Base-by-base conservation (phyloP, 2,797 vertebrate genomes). In the Gastrophryne carolinensis region DNA sequence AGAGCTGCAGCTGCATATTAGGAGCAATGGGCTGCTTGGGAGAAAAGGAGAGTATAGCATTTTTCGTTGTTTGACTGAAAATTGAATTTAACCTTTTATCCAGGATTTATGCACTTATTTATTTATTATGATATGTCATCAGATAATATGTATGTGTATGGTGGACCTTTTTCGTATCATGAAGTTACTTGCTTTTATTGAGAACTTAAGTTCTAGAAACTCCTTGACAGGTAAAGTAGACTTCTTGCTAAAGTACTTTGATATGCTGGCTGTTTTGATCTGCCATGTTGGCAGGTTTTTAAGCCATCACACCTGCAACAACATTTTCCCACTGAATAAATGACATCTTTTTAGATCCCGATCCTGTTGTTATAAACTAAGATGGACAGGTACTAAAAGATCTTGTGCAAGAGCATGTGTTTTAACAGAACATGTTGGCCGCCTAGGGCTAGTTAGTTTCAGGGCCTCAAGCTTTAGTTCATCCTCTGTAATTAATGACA, bases 211-310 rank as follows among this genome's bases (percentile, higher is more conserved):
- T n/a, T n/a, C n/a, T n/a, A 44, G 23, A n/a, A 1, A n/a, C 26
- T 29, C 23, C 17, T 26, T 21, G 34, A 57, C 24, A 44, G 52
- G 17, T 21, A 27, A 32, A 57, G 26, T 44, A 32, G 37, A 13
- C 62, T 29, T 47, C 11, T 70, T 47, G 53, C 10, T 58, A 70
- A 41, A 34, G 7, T 19, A 37, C 34, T 58, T 58, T 70, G 34
- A 57, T 70, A 41, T 19, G 9, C 35, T 57, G 53, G 21, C 67
- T 47, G 23, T 56, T 39, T 57, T 70, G 53, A 70, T 70, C 24
- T 44, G 26, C 23, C 21, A 56, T 6, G 57, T 11, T 62, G 30
- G 57, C 32, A 62, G 69, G 21, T 72, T 37, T 62, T 35, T 72
- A 60, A 9, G 11, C 41, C 29, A 47, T 71, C 56, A 50, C 37